phyloP scores from a whole-genome alignment of 2,888 invertebrate genomes.

The Drosophila infuscata region DNA sequence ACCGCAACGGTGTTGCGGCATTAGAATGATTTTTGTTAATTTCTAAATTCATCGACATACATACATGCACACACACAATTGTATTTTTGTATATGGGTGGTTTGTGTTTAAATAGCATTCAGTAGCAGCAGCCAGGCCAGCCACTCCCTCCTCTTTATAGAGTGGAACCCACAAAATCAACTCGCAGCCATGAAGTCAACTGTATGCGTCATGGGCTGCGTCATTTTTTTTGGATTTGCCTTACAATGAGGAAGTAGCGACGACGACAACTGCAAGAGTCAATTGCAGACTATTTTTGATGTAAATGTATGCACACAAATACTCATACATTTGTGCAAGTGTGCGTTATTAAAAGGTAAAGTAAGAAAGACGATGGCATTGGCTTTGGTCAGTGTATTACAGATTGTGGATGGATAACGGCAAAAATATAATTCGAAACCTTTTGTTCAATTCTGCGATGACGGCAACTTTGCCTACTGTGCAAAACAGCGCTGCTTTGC shows the following conservation, averaged over 20 bases:
- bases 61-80: not conserved
- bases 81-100: slow-evolving; percentile 16
- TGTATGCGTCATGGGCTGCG: slow-evolving; percentile 61
- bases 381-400: slow-evolving; percentile 55
- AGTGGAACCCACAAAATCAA: slow-evolving; percentile 25
- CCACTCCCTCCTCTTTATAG: slow-evolving; percentile 51
- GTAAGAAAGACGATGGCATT: slow-evolving; percentile 32
- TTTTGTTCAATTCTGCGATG: slow-evolving; percentile 67
- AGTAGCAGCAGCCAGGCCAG: slow-evolving; percentile 12
- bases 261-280: slow-evolving; percentile 27
- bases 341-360: slow-evolving; percentile 4
- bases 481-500: slow-evolving; percentile 33
- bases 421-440: slow-evolving; percentile 64
- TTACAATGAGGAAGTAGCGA: slow-evolving; percentile 53
- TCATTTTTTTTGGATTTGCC: slow-evolving; percentile 62
- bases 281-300: slow-evolving; percentile 39
- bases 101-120: slow-evolving; percentile 32
- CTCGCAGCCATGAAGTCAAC: slow-evolving; percentile 36
- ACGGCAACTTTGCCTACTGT: slow-evolving; percentile 62
- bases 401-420: slow-evolving; percentile 67
- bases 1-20: slow-evolving; percentile 42
- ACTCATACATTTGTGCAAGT: slow-evolving; percentile 19
- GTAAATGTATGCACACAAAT: slow-evolving; percentile 11
- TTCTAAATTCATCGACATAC: slow-evolving; percentile 24
- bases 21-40: slow-evolving; percentile 29